Percentiles rank a stretch among this genome's conserved stretches.
Conservation (phyloP, 1,140 invertebrate species). For the Platyura marginata region DNA sequence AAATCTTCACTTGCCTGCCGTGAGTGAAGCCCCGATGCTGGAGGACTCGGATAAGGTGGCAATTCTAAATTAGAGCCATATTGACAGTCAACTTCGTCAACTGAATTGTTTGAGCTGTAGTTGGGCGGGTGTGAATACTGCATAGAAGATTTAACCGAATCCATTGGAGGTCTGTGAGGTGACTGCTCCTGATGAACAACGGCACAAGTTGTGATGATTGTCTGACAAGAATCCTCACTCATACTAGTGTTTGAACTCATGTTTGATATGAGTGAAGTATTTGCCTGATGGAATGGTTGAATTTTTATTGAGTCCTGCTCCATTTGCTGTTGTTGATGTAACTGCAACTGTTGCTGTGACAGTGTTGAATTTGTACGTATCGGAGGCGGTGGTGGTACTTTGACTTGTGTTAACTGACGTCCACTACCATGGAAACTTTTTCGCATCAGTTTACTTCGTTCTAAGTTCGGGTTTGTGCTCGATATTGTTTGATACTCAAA, state of each 20-base stretch:
- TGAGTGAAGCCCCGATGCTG: slow-evolving; percentile 55
- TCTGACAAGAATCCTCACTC: slow-evolving; percentile 61
- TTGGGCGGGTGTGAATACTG: slow-evolving; percentile 20
- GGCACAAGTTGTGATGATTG: slow-evolving; percentile 50
- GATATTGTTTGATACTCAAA: slow-evolving; percentile 45
- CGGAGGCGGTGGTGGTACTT: slow-evolving; percentile 72
- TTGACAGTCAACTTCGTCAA: slow-evolving; percentile 37
- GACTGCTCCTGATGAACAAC: slow-evolving; percentile 65
- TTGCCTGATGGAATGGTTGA: slow-evolving; percentile 17
- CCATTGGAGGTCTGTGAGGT: slow-evolving; percentile 35
- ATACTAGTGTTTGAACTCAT: slow-evolving; percentile 58
- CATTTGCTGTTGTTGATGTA: slow-evolving; percentile 18
- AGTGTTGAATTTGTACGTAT: slow-evolving; percentile 56
- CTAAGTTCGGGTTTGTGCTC: slow-evolving; percentile 57
- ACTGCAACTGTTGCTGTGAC: slow-evolving; percentile 19
- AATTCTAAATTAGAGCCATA: slow-evolving; percentile 31
- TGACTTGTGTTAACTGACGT: slow-evolving; percentile 58
- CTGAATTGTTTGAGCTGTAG: slow-evolving; percentile 26
- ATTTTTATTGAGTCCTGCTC: slow-evolving; percentile 4
- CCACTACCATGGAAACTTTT: slow-evolving; percentile 76
- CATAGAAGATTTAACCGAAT: slow-evolving; percentile 3
- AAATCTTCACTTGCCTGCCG: slow-evolving; percentile 76
- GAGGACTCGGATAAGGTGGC: slow-evolving; percentile 61
- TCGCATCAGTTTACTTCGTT: slow-evolving; percentile 71
- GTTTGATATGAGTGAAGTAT: slow-evolving; percentile 18